Conservation (phyloP, 2,797 vertebrate species). For the Craterocephalus amniculus region DNA sequence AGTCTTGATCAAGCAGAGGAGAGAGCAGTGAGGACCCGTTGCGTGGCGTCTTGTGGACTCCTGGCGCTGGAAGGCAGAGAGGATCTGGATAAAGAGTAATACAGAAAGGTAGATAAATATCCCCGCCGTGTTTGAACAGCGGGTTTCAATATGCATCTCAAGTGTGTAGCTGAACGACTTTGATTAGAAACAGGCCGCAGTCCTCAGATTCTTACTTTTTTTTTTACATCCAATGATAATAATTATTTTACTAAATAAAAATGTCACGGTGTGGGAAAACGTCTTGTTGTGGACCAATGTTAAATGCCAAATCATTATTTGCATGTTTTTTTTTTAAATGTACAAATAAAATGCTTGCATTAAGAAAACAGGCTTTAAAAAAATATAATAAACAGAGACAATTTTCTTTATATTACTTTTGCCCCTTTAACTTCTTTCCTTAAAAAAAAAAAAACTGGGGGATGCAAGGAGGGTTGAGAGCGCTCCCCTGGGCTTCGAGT, state of each 20-base stretch:
- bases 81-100: slow-evolving; percentile 72
- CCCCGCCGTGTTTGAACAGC: slow-evolving; percentile 75
- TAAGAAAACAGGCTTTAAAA: too few relatives aligned
- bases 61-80: slow-evolving; percentile 88
- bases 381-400: background rate
- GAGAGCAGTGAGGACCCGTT: slow-evolving; percentile 94
- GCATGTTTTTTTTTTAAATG: background rate
- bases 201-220: background rate
- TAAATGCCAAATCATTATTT: background rate
- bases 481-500: slow-evolving; percentile 78
- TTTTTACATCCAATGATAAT: too few relatives aligned
- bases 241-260: too few relatives aligned
- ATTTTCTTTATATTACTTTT: slow-evolving; percentile 8
- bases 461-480: slow-evolving; percentile 55
- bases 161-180: slow-evolving; percentile 57
- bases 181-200: slow-evolving; percentile 61
- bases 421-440: slow-evolving; percentile 4
- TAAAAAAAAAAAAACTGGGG: too few relatives aligned
- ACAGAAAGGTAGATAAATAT: slow-evolving; percentile 70
- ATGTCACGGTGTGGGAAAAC: too few relatives aligned
- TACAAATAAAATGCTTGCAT: background rate
- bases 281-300: background rate
- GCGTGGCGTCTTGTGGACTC: slow-evolving; percentile 93
- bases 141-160: slow-evolving; percentile 71
- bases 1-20: slow-evolving; percentile 92